Conservation (phyloP, 2,888 invertebrate genomes). For the Drosophila pseudotakahashii region DNA sequence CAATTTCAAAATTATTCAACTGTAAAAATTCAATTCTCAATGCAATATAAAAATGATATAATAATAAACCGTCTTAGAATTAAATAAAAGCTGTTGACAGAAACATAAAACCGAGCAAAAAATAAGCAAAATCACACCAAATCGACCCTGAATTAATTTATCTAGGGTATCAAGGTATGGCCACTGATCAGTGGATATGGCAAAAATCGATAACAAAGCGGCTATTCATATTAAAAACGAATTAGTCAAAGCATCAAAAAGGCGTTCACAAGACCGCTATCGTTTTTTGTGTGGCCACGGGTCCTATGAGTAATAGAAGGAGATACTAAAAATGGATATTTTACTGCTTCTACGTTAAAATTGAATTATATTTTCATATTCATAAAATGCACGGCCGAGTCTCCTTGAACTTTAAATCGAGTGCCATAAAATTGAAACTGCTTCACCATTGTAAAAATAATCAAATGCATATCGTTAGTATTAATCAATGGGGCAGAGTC, state of each 20-base stretch:
- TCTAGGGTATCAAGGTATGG: slow-evolving; percentile 40
- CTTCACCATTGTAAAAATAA: slow-evolving; percentile 37
- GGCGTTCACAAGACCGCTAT: slow-evolving; percentile 15
- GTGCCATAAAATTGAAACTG: slow-evolving; percentile 41
- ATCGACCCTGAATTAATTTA: slow-evolving; percentile 37
- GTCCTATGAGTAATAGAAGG: slow-evolving; percentile 6
- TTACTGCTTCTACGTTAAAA: slow-evolving; percentile 24
- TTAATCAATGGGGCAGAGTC: slow-evolving; percentile 1
- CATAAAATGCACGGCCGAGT: slow-evolving; percentile 35
- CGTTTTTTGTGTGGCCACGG: background rate
- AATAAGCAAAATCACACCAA: background rate
- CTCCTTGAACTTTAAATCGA: slow-evolving; percentile 73
- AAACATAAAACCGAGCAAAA: slow-evolving; percentile 16
- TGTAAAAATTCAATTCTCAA: background rate
- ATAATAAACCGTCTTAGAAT: slow-evolving; percentile 48
- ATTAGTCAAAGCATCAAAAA: slow-evolving; percentile 59
- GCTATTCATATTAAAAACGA: slow-evolving; percentile 68
- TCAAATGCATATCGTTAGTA: slow-evolving; percentile 8
- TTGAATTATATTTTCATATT: slow-evolving; percentile 47
- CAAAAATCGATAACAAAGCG: slow-evolving; percentile 41
- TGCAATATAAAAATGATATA: background rate
- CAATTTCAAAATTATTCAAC: background rate
- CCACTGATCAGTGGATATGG: slow-evolving; percentile 58
- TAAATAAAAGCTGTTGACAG: slow-evolving; percentile 20
- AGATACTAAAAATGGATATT: background rate